phyloP scores from a whole-genome alignment of 2,888 invertebrate genomes.

The Noctua comes region DNA sequence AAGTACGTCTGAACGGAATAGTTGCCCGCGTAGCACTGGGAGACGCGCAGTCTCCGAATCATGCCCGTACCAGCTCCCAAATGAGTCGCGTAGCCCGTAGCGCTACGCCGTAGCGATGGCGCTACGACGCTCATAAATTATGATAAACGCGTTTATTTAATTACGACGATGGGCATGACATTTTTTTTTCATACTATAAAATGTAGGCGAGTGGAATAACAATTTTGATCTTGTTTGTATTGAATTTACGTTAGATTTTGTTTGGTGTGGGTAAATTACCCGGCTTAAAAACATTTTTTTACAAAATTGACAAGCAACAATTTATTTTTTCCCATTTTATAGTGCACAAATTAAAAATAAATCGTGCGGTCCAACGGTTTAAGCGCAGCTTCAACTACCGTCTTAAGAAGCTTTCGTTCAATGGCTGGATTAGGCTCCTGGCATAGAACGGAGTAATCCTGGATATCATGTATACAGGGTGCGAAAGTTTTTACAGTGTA shows the following conservation, averaged over 20 bases:
- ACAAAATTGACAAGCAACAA: neutral
- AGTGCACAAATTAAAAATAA: constrained; percentile 4
- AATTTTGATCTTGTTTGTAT: constrained; percentile 60
- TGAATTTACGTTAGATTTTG: constrained; percentile 46
- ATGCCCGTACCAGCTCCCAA: constrained; percentile 74
- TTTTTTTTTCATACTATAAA: constrained; percentile 56
- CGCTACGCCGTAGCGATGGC: constrained; percentile 69
- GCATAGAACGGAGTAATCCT: constrained; percentile 39
- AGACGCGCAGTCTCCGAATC: constrained; percentile 87
- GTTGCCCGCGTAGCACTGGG: constrained; percentile 80
- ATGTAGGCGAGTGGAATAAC: constrained; percentile 47
- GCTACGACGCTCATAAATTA: constrained; percentile 74
- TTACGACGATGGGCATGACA: constrained; percentile 67
- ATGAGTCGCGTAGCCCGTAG: constrained; percentile 72
- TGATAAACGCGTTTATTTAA: constrained; percentile 77
- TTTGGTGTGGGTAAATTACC: constrained; percentile 5
- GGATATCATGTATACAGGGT: constrained; percentile 1
- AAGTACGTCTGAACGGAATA: constrained; percentile 72
- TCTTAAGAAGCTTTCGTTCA: constrained; percentile 34
- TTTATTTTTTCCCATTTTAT: neutral
- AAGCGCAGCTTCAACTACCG: neutral
- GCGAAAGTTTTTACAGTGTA: constrained; percentile 37
- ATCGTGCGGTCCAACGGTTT: neutral
- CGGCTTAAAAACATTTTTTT: neutral
- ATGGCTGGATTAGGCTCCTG: constrained; percentile 39